phyloP scores from a whole-genome alignment of 2,113 vertebrate species.

The Tychaedon coryphoeus region DNA sequence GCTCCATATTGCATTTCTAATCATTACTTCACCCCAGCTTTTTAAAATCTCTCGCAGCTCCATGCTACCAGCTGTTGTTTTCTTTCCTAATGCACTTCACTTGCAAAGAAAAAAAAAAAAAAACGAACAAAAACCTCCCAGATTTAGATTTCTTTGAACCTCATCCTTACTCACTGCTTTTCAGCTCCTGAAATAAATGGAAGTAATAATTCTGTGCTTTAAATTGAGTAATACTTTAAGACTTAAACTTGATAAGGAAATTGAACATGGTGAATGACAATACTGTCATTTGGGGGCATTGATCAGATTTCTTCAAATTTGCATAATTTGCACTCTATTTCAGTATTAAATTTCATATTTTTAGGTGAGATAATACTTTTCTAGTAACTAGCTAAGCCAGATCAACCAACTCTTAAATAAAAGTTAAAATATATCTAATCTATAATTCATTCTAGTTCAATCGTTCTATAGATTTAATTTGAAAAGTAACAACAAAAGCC shows the following conservation, averaged over 20 bases:
- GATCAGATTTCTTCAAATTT: not conserved
- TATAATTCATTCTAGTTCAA: not conserved
- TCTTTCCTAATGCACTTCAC: constrained; percentile 64
- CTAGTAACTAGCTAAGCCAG: not conserved
- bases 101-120: not conserved
- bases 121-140: not conserved
- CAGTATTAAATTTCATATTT: not conserved
- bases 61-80: constrained; percentile 72
- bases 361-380: not conserved
- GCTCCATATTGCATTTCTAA: constrained; percentile 61
- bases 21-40: constrained; percentile 59
- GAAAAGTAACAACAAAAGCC: not conserved
- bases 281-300: not conserved
- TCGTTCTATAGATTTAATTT: not conserved
- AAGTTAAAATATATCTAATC: not conserved
- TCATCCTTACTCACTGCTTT: constrained; percentile 36
- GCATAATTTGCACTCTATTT: not conserved
- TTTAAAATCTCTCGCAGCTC: constrained; percentile 59
- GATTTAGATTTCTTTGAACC: constrained; percentile 35
- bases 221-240: not conserved
- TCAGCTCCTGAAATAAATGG: constrained; percentile 27
- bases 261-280: not conserved
- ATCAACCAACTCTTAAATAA: not conserved
- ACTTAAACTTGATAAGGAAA: not conserved
- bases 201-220: not conserved